phyloP scores from a whole-genome alignment of 2,888 invertebrate species.

The Acronicta aceris region DNA sequence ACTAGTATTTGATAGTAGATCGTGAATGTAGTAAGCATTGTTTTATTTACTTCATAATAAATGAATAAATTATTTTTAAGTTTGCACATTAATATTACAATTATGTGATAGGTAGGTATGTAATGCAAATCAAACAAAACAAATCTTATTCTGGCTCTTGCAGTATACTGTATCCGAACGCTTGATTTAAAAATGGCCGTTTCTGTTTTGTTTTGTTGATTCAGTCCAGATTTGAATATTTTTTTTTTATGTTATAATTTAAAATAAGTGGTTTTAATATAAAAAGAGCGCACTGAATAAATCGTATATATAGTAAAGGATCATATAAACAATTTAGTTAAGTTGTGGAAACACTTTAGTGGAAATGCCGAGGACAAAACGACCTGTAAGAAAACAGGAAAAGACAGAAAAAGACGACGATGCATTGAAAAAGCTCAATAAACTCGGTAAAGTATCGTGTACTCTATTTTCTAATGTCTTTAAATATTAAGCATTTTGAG shows the following conservation, averaged over 20 bases:
- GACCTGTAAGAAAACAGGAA: slow-evolving; percentile 75
- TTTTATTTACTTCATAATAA: too few species aligned
- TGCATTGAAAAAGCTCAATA: slow-evolving; percentile 73
- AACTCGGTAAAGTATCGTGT: slow-evolving; percentile 65
- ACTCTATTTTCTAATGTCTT: too few species aligned
- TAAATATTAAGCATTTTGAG: too few species aligned
- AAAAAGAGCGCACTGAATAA: neutral
- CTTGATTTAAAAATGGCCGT: slow-evolving; percentile 63
- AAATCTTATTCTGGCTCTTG: too few species aligned
- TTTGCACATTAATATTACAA: too few species aligned
- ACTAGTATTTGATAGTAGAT: too few species aligned
- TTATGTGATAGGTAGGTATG: too few species aligned
- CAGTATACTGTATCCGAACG: slow-evolving; percentile 15
- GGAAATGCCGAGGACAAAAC: slow-evolving; percentile 84
- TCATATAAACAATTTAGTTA: slow-evolving; percentile 16
- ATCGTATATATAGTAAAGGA: slow-evolving; percentile 1
- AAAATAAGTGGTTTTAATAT: slow-evolving; percentile 15
- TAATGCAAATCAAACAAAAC: too few species aligned
- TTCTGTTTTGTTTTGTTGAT: slow-evolving; percentile 59
- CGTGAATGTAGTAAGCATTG: too few species aligned
- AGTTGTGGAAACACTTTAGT: slow-evolving; percentile 19
- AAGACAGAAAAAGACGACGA: slow-evolving; percentile 72
- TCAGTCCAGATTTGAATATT: slow-evolving; percentile 29
- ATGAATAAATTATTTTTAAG: too few species aligned
- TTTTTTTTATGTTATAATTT: slow-evolving; percentile 36